These are phyloP conservation scores for Apotomis betuletana DNA, from an alignment of 2,888 invertebrate genomes.

Conservation along the genomic window DNA sequence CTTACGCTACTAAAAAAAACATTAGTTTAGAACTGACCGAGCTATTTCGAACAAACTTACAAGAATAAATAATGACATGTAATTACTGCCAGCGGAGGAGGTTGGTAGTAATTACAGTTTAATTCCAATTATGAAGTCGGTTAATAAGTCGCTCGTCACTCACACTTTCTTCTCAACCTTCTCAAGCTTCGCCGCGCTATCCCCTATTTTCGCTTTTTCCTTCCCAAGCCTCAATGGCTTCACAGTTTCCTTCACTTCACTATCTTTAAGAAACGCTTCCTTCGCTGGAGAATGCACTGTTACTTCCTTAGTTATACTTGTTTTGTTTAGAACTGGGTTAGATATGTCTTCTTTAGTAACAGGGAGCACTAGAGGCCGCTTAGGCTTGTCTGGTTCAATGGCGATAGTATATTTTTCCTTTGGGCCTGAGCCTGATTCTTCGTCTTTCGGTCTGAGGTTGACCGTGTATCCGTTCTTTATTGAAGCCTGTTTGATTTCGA, in stretches of 20 bases:
- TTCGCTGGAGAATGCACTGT: conserved; percentile 20
- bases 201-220: conserved; percentile 26
- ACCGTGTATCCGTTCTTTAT: conserved; percentile 46
- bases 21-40: no score
- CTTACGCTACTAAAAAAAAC: no score
- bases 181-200: conserved; percentile 13
- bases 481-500: conserved; percentile 55
- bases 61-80: no score
- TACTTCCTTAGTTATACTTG: background rate
- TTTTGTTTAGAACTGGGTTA: background rate
- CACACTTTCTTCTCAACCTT: conserved; percentile 29
- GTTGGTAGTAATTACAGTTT: no score
- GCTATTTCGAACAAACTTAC: no score
- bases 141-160: background rate
- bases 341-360: conserved; percentile 16
- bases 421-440: background rate
- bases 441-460: conserved; percentile 13
- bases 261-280: conserved; percentile 14
- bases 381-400: conserved; percentile 24
- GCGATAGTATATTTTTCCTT: conserved; percentile 28
- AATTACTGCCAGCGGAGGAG: no score
- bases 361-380: background rate
- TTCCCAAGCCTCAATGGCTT: conserved; percentile 8
- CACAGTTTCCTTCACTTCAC: conserved; percentile 9
- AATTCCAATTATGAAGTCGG: no score